Evolutionary conservation across 2,888 invertebrate species (phyloP), one percentile per base, ranked within the genome.

Genomic region (Notodonta dromedarius): DNA sequence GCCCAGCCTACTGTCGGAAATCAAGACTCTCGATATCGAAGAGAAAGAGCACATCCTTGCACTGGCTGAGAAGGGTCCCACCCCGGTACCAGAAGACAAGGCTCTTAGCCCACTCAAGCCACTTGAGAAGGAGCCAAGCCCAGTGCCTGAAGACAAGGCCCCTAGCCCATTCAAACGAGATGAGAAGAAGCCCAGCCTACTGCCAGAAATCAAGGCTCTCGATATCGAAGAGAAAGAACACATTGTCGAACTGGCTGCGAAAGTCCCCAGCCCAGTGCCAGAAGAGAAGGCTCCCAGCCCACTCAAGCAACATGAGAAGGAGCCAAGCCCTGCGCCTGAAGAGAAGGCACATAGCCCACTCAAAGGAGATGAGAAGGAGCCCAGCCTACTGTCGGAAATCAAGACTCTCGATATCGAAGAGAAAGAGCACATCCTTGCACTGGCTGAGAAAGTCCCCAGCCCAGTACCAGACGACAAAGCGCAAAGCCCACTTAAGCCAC

Each of bases 341-440:
- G 51, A 66, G 0, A 62, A 61, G 35, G 40, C 9, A 32, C 40
- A 53, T 2, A 62, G 61, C 40, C 63, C 35, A 32, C 56, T 51
- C 0, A 48, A 66, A 5, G 46, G 39, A 62, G 16, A 44, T 32
- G 35, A 57, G 40, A 32, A 50, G 39, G 48, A 32, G 13, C 44
- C 39, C 48, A 65, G 51, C 12, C 44, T 5, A 42, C 58, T 60
- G 55, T 39, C 57, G 13, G 35, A 59, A 6, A 58, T 62, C 3
- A 65, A 48, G 11, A 32, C 4, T 9, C 56, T 16, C 39, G n/a
- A n/a, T n/a, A n/a, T n/a, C n/a, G n/a, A n/a, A n/a, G n/a, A n/a
- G n/a, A n/a, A n/a, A n/a, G n/a, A 62, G 60, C 56, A 65, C 56
- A 12, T 8, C 8, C 42, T n/a, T 9, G 14, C 48, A 11, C 8